A percentile compares a stretch with the other conserved stretches of the same genome.
Conservation (phyloP, 2,797 vertebrate species). For the Cynopterus sphinx region DNA sequence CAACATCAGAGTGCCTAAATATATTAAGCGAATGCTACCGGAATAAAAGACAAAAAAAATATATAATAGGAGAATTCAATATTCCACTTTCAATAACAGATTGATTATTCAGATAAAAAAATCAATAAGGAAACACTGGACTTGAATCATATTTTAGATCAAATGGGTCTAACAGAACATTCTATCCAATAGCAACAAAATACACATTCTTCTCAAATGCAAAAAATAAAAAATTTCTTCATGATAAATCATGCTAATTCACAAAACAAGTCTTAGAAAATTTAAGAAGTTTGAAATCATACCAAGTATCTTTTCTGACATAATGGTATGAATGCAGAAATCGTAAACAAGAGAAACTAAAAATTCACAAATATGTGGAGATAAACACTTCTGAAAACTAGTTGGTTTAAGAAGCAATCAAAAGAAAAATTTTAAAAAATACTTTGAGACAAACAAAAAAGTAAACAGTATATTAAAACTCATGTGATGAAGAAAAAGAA, state of each 20-base stretch:
- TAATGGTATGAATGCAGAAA: neutral
- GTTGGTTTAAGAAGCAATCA: neutral
- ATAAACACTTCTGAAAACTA: neutral
- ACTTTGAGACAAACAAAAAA: neutral
- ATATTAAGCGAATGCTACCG: neutral
- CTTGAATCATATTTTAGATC: neutral
- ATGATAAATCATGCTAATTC: neutral
- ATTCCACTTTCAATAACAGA: neutral
- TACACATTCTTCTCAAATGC: neutral
- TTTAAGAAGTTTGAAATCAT: neutral
- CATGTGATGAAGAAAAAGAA: neutral
- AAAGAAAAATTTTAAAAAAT: neutral
- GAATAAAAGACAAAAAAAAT: neutral
- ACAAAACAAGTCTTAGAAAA: neutral
- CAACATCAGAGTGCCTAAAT: neutral
- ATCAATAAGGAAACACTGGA: neutral
- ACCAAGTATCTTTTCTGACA: neutral
- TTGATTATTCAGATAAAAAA: neutral
- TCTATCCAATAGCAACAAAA: neutral
- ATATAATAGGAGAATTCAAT: neutral
- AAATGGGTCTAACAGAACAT: neutral
- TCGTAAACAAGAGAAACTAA: neutral
- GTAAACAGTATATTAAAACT: neutral
- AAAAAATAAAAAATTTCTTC: neutral
- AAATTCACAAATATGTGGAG: neutral